Percentiles rank a stretch among this genome's conserved stretches.
Conservation (phyloP, 2,797 vertebrate species). For the Acrossocheilus fasciatus region DNA sequence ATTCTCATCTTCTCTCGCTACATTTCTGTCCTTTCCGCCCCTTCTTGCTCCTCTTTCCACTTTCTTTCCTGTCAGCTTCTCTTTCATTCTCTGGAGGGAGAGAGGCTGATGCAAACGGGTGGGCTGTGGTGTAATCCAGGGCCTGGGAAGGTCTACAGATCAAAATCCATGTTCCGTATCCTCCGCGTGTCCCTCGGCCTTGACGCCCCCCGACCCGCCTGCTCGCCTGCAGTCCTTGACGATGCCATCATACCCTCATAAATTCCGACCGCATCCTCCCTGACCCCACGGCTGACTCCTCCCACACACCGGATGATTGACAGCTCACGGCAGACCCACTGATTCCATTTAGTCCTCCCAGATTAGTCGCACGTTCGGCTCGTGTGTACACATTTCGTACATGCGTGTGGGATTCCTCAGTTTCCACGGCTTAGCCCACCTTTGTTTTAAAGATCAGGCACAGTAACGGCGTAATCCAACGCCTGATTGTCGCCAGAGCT, state of each 20-base stretch:
- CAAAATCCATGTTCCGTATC: conserved; percentile 28
- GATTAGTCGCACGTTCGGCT: background rate
- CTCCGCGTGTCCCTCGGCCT: conserved; percentile 35
- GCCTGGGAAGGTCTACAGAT: conserved; percentile 47
- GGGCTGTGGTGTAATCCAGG: conserved; percentile 47
- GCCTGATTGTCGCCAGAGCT: conserved; percentile 15
- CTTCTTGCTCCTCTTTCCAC: conserved; percentile 15
- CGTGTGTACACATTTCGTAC: background rate
- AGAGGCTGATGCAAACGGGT: conserved; percentile 53
- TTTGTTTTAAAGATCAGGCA: conserved; percentile 51
- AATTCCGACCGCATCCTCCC: conserved; percentile 45
- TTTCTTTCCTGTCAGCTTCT: conserved; percentile 35
- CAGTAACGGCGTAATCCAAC: conserved; percentile 38
- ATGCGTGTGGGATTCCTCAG: conserved; percentile 31
- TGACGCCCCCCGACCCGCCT: conserved; percentile 31
- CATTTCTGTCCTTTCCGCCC: conserved; percentile 32
- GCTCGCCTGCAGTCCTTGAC: conserved; percentile 38
- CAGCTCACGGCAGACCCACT: conserved; percentile 12
- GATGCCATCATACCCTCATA: conserved; percentile 52
- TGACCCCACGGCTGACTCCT: conserved; percentile 47
- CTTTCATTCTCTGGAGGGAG: conserved; percentile 36
- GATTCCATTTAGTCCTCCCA: conserved; percentile 27
- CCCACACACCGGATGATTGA: conserved; percentile 23
- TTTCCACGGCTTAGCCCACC: conserved; percentile 61
- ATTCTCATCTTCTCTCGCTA: conserved; percentile 29